phyloP scores from a whole-genome alignment of 2,797 vertebrate genomes.

The Antennarius maculatus region DNA sequence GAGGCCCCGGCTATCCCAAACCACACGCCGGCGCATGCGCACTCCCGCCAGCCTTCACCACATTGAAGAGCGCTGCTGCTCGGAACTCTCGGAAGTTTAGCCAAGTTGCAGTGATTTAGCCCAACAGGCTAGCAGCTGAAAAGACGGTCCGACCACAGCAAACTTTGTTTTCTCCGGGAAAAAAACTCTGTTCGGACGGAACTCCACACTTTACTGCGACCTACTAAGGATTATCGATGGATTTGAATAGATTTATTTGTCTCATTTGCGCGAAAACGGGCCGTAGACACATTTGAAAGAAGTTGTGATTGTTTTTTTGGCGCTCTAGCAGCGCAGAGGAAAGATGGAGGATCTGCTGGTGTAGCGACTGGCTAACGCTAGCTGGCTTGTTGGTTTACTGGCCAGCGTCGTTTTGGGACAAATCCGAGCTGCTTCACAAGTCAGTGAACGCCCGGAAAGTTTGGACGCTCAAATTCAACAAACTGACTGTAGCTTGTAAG shows the following conservation, averaged over 20 bases:
- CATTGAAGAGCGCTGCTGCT: constrained; percentile 46
- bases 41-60: constrained; percentile 26
- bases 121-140: constrained; percentile 52
- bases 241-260: constrained; percentile 16
- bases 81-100: constrained; percentile 73
- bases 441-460: constrained; percentile 22
- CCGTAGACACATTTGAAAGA: constrained; percentile 59
- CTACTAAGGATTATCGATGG: constrained; percentile 43
- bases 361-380: constrained; percentile 67
- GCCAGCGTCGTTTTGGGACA: constrained; percentile 26
- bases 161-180: constrained; percentile 48
- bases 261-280: constrained; percentile 2
- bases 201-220: not conserved
- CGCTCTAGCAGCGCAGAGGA: constrained; percentile 72
- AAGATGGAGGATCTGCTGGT: constrained; percentile 72
- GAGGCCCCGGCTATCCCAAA: constrained; percentile 48
- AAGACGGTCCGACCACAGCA: constrained; percentile 35
- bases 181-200: constrained; percentile 40
- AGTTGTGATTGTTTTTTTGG: constrained; percentile 82
- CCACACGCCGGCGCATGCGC: constrained; percentile 64
- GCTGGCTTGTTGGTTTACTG: constrained; percentile 38
- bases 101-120: constrained; percentile 69
- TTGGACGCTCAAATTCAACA: constrained; percentile 12
- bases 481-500: constrained; percentile 41
- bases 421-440: constrained; percentile 8